Conservation (phyloP, 2,113 vertebrate species). For the Seriola rivoliana region DNA sequence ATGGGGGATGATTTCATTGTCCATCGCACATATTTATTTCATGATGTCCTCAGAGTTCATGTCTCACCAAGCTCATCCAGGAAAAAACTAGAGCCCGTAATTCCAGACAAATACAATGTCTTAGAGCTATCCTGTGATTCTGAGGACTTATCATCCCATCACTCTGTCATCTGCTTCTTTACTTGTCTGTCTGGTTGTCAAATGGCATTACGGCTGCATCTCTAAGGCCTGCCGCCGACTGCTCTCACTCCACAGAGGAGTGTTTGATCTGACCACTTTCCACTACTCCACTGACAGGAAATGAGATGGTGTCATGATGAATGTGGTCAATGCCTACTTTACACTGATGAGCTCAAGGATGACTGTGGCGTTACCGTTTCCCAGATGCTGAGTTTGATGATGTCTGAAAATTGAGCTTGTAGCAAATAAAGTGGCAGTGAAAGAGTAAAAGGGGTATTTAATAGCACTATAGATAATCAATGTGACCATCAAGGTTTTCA, state of each 20-base stretch:
- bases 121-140: constrained; percentile 40
- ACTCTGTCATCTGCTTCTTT: constrained; percentile 46
- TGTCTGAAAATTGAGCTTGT: constrained; percentile 11
- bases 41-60: constrained; percentile 25
- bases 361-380: constrained; percentile 32
- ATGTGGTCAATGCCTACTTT: constrained; percentile 56
- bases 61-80: constrained; percentile 38
- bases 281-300: constrained; percentile 51
- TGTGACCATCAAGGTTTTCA: constrained; percentile 1
- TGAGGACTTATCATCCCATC: constrained; percentile 44
- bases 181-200: constrained; percentile 43
- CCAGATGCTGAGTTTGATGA: constrained; percentile 45
- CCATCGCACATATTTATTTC: constrained; percentile 24
- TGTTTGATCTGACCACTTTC: constrained; percentile 45
- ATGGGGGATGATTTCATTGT: constrained; percentile 34
- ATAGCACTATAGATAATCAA: neutral
- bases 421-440: constrained; percentile 12
- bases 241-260: constrained; percentile 22
- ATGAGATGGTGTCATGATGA: constrained; percentile 57
- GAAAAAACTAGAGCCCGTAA: constrained; percentile 46
- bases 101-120: constrained; percentile 49
- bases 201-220: constrained; percentile 23
- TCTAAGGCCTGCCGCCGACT: constrained; percentile 8
- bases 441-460: constrained; percentile 11
- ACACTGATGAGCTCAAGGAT: constrained; percentile 52